These are phyloP conservation scores for Cotesia vestalis DNA, from an alignment of 1,140 invertebrate species.

Conservation along the genomic window DNA sequence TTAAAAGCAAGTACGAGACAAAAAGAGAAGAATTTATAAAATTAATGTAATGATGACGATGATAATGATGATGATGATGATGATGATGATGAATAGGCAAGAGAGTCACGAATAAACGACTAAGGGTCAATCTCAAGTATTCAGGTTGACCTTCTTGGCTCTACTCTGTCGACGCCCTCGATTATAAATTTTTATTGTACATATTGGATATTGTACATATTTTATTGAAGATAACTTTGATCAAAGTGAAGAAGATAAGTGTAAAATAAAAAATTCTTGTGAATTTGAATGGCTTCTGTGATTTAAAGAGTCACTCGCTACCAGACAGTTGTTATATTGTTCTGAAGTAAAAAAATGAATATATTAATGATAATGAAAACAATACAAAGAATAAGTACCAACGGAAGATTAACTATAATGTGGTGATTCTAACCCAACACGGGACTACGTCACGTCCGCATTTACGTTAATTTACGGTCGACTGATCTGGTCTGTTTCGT, in stretches of 20 bases:
- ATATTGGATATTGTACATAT: neutral
- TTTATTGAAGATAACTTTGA: neutral
- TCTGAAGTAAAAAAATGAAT: slow-evolving; percentile 7
- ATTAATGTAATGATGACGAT: neutral
- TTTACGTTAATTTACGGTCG: slow-evolving; percentile 58
- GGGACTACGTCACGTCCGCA: slow-evolving; percentile 62
- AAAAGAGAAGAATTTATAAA: neutral
- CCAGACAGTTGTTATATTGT: neutral
- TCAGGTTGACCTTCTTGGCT: slow-evolving; percentile 9
- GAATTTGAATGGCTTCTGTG: too few species aligned
- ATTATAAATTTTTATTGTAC: neutral
- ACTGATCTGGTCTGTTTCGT: slow-evolving; percentile 5
- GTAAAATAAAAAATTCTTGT: too few species aligned
- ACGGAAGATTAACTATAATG: neutral
- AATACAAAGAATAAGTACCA: slow-evolving; percentile 5
- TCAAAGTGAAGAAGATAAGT: too few species aligned
- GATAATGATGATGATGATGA: slow-evolving; percentile 2
- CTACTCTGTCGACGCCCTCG: slow-evolving; percentile 10
- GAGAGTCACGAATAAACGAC: slow-evolving; percentile 3
- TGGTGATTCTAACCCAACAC: slow-evolving; percentile 24
- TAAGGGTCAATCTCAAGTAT: slow-evolving; percentile 14
- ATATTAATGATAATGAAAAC: neutral
- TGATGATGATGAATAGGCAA: neutral
- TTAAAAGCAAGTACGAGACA: too few species aligned
- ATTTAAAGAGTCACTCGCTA: too few species aligned